Evolutionary conservation across 1,140 invertebrate genomes (phyloP).

Genomic region (Teleogryllus occipitalis): DNA sequence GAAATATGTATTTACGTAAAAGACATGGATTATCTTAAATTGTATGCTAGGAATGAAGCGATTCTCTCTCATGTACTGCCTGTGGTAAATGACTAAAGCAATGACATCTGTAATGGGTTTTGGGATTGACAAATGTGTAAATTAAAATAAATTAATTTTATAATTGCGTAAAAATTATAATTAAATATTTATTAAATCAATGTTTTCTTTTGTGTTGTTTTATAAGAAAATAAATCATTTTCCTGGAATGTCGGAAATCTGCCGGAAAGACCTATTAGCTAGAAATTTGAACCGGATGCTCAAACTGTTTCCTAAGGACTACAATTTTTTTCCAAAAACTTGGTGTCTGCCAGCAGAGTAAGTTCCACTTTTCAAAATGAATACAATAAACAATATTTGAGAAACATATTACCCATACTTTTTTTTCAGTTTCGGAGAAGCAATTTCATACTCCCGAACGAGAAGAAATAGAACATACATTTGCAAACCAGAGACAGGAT

Average conservation of each 20-base stretch:
- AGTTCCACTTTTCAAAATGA: conserved; percentile 29
- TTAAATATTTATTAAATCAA: not conserved
- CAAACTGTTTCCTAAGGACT: conserved; percentile 77
- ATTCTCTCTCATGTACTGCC: too few species aligned
- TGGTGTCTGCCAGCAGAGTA: conserved; percentile 89
- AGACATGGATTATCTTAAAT: too few species aligned
- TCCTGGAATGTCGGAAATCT: conserved; percentile 87
- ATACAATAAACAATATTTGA: too few species aligned
- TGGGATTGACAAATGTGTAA: not conserved
- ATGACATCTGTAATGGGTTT: too few species aligned
- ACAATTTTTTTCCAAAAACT: conserved; percentile 87
- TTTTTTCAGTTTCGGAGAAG: conserved; percentile 48
- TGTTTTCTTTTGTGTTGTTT: conserved; percentile 16
- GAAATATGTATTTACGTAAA: too few species aligned
- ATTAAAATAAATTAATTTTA: not conserved
- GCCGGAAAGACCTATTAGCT: conserved; percentile 76
- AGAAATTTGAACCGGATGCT: conserved; percentile 79
- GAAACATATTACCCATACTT: not conserved
- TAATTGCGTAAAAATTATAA: not conserved
- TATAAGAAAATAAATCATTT: conserved; percentile 81
- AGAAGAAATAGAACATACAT: conserved; percentile 74
- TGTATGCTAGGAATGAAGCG: too few species aligned
- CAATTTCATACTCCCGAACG: conserved; percentile 49
- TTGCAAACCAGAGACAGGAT: conserved; percentile 78
- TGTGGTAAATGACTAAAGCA: too few species aligned